Evolutionary conservation across 2,113 vertebrate species (phyloP).

Genomic region (Miniopterus natalensis): DNA sequence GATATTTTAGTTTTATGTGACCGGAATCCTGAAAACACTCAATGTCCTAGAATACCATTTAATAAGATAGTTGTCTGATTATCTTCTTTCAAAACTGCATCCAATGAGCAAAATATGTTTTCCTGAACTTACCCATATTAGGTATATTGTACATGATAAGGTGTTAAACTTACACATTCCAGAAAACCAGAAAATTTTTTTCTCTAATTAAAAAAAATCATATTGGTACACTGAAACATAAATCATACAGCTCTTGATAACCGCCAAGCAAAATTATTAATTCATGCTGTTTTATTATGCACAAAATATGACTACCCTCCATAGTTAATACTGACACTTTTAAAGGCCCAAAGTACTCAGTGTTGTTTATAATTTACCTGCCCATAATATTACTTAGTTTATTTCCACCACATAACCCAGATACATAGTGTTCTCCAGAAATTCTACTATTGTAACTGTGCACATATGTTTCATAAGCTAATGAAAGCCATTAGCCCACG

Average conservation of each 20-base stretch:
- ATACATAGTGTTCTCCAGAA: background rate
- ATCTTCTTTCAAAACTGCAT: background rate
- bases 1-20: background rate
- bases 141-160: background rate
- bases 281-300: background rate
- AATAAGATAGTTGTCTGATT: background rate
- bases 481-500: background rate
- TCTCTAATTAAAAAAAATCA: slow-evolving; percentile 5
- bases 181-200: background rate
- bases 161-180: slow-evolving; percentile 39
- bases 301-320: background rate
- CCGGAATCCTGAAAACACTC: background rate
- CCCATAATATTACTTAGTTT: background rate
- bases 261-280: background rate
- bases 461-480: background rate
- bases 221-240: background rate
- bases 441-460: background rate
- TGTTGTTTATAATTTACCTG: background rate
- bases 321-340: background rate
- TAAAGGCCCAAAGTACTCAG: background rate
- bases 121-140: background rate
- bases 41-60: background rate
- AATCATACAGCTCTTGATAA: background rate
- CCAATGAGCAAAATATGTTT: background rate
- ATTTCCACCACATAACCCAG: background rate